Evolutionary conservation across 2,888 invertebrate genomes (phyloP).

Genomic region (Trissonchulus sp.): DNA sequence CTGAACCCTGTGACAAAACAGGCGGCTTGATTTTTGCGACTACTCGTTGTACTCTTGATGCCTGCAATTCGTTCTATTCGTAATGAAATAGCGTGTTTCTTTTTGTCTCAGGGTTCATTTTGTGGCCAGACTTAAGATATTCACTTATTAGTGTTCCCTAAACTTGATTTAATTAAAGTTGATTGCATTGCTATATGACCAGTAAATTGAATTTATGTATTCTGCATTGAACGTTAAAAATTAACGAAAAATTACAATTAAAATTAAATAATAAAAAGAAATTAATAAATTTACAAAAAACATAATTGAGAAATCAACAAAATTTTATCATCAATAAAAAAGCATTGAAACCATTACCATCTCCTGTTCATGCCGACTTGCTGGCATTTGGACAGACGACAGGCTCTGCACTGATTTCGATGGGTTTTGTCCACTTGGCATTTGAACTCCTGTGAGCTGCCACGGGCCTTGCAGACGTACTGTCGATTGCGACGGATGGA

Average conservation of each 20-base stretch:
- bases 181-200: too few species aligned
- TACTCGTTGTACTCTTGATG: too few species aligned
- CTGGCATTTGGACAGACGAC: slow-evolving; percentile 79
- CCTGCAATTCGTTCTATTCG: too few species aligned
- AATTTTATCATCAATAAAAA: not conserved
- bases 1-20: too few species aligned
- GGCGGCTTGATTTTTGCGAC: too few species aligned
- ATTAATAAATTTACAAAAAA: slow-evolving; percentile 16
- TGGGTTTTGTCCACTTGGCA: slow-evolving; percentile 92
- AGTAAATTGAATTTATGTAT: too few species aligned
- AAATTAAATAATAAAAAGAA: not conserved
- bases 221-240: not conserved
- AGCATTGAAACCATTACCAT: slow-evolving; percentile 62
- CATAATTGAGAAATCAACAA: not conserved
- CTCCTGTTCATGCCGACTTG: slow-evolving; percentile 92
- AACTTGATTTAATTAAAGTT: too few species aligned
- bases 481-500: slow-evolving; percentile 90
- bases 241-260: not conserved
- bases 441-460: slow-evolving; percentile 62
- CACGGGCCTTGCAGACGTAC: slow-evolving; percentile 88
- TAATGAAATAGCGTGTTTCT: too few species aligned
- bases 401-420: slow-evolving; percentile 90
- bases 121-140: too few species aligned
- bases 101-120: too few species aligned
- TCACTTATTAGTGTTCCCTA: too few species aligned